A percentile compares a stretch with the other conserved stretches of the same genome.
These are phyloP conservation scores for Nycticryphes semicollaris DNA, from an alignment of 2,113 vertebrate species.

Conservation along the genomic window DNA sequence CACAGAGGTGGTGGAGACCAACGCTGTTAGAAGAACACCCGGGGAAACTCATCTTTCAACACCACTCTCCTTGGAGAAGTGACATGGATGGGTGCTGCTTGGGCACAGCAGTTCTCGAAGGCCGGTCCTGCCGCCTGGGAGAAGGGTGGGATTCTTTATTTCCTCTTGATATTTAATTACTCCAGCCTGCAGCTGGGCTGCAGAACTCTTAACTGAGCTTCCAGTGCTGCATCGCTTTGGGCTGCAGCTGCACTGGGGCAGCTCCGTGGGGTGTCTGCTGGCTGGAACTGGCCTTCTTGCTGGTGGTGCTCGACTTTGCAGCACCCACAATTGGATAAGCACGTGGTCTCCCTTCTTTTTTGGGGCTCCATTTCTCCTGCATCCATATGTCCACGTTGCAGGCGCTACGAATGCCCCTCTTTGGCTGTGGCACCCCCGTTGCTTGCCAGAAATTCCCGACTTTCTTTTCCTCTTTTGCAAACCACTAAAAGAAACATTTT, in stretches of 20 bases:
- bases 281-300: background rate
- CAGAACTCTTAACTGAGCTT: background rate
- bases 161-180: too few relatives aligned
- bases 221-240: background rate
- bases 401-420: background rate
- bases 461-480: slow-evolving; percentile 21
- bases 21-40: background rate
- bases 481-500: slow-evolving; percentile 64
- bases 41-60: background rate
- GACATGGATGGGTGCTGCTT: background rate
- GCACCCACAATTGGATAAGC: background rate
- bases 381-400: background rate
- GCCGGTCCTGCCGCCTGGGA: background rate
- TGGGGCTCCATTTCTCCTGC: background rate
- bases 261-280: accelerated
- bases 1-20: background rate
- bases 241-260: background rate
- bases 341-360: background rate
- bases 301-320: background rate
- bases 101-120: background rate
- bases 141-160: background rate
- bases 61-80: background rate
- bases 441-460: background rate
- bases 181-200: background rate
- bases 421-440: background rate